Percentiles rank a stretch among this genome's conserved stretches.
Conservation (phyloP, 2,113 vertebrate genomes). For the Hydrochoerus hydrochaeris region DNA sequence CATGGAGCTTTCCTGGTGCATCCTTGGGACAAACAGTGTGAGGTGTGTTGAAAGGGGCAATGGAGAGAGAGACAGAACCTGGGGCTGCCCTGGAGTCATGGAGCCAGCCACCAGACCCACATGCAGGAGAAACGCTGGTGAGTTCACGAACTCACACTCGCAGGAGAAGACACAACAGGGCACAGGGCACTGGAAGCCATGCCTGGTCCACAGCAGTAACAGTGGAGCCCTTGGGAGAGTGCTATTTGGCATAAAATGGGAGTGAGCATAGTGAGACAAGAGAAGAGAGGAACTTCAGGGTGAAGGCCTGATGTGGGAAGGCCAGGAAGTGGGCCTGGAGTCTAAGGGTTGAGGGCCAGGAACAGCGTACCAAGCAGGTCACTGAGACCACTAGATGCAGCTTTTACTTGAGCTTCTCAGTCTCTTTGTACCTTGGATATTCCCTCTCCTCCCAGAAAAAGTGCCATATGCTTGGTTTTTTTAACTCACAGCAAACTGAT, state of each 20-base stretch:
- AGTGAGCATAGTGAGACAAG: neutral
- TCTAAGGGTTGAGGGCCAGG: no score
- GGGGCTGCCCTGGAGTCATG: accelerated
- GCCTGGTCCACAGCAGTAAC: neutral
- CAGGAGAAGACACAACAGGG: no score
- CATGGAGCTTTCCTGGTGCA: accelerated
- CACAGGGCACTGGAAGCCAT: accelerated
- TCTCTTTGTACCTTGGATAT: neutral
- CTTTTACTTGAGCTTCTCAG: neutral
- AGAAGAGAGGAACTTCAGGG: neutral
- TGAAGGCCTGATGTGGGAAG: neutral
- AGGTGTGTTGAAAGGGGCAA: neutral
- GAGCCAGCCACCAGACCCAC: neutral
- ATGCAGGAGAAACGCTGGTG: accelerated
- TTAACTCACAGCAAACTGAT: neutral
- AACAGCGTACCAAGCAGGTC: neutral
- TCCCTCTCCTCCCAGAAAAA: neutral
- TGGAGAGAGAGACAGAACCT: neutral
- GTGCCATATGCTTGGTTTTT: accelerated
- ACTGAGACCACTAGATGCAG: accelerated
- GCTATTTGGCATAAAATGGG: neutral
- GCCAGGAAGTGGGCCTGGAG: neutral
- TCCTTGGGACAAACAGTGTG: neutral
- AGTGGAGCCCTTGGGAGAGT: neutral
- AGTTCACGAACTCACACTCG: neutral